Conservation (phyloP, 2,888 invertebrate species). For the Andrena flavipes region DNA sequence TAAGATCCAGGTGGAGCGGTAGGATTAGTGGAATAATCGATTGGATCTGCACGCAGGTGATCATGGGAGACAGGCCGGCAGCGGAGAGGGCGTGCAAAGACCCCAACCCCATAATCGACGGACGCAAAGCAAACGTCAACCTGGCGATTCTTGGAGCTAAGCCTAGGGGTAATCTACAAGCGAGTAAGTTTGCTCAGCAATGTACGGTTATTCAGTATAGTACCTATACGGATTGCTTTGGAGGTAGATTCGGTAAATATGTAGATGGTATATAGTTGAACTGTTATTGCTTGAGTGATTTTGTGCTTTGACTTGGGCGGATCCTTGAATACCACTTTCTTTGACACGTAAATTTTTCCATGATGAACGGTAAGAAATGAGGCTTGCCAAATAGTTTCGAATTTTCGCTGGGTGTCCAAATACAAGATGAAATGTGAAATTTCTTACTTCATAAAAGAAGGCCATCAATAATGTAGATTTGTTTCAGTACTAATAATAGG, state of each 20-base stretch:
- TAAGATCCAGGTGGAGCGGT: constrained; percentile 55
- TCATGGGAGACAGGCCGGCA: constrained; percentile 97
- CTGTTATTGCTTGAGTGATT: constrained; percentile 8
- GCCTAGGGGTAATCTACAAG: constrained; percentile 94
- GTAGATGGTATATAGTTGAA: constrained; percentile 16
- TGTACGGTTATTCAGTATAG: constrained; percentile 31
- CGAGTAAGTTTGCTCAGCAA: constrained; percentile 87
- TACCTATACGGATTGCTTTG: constrained; percentile 24
- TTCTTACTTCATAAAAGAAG: too few relatives aligned
- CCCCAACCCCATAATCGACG: constrained; percentile 99
- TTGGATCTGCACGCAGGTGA: constrained; percentile 89
- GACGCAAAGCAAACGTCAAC: constrained; percentile 99
- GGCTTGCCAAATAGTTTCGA: neutral
- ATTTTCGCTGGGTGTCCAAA: neutral
- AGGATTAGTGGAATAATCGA: constrained; percentile 61
- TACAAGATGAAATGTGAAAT: neutral
- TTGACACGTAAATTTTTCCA: neutral
- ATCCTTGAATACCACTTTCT: neutral
- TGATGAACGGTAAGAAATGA: neutral
- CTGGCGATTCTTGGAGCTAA: constrained; percentile 98
- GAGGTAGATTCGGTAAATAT: constrained; percentile 18
- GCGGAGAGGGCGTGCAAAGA: constrained; percentile 99
- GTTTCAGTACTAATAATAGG: too few relatives aligned
- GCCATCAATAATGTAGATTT: too few relatives aligned
- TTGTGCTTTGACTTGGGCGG: constrained; percentile 14